These are phyloP conservation scores for Silurus lanzhouensis DNA, from an alignment of 2,797 vertebrate genomes.

Conservation along the genomic window DNA sequence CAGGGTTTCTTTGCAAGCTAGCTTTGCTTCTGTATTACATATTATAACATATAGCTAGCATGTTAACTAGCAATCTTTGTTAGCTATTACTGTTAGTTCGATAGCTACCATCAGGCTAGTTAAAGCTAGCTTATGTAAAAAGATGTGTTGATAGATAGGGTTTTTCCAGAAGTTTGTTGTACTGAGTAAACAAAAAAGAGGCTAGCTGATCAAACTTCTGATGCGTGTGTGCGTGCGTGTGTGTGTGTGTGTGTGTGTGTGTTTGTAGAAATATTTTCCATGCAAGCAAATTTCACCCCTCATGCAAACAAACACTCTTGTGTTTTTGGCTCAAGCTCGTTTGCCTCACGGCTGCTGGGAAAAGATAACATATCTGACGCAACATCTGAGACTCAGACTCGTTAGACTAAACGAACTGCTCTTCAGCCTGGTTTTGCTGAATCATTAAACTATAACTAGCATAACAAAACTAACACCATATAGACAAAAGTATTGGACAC, in stretches of 20 bases:
- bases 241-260: too few relatives aligned
- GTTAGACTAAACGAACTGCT: neutral
- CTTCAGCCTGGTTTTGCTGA: neutral
- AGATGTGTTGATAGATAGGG: neutral
- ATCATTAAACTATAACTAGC: neutral
- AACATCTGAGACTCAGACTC: neutral
- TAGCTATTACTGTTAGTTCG: too few relatives aligned
- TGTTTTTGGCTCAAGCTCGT: neutral
- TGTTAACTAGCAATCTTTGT: neutral
- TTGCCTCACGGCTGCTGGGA: slow-evolving; percentile 12
- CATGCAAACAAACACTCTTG: neutral
- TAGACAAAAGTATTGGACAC: too few relatives aligned
- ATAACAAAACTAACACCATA: neutral
- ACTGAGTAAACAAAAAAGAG: neutral
- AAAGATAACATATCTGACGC: slow-evolving; percentile 14
- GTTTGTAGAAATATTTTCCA: neutral
- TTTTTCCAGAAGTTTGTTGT: neutral
- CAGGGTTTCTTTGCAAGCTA: neutral
- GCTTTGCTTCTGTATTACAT: neutral
- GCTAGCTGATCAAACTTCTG: too few relatives aligned
- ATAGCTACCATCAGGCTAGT: neutral
- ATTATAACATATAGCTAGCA: neutral
- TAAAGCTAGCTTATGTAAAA: neutral
- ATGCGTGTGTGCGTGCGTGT: too few relatives aligned
- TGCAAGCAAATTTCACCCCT: neutral